Conservation (phyloP, 2,888 invertebrate genomes). For the Branchipolynoe longqiensis region DNA sequence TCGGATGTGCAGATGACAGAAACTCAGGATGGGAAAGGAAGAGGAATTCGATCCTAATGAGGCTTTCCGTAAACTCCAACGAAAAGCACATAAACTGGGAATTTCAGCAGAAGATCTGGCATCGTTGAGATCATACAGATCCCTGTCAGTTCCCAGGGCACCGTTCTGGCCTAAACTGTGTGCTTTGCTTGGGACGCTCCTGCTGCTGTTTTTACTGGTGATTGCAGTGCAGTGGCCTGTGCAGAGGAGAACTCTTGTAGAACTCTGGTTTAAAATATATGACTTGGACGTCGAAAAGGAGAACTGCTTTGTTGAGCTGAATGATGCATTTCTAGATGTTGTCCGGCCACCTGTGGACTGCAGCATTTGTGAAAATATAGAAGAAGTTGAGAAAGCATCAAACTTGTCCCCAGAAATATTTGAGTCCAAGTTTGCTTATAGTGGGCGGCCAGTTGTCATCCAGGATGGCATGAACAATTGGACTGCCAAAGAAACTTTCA, state of each 20-base stretch:
- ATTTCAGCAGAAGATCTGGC: slow-evolving; percentile 59
- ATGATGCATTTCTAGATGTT: slow-evolving; percentile 73
- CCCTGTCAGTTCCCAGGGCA: slow-evolving; percentile 26
- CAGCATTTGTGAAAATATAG: slow-evolving; percentile 87
- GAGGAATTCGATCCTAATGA: slow-evolving; percentile 23
- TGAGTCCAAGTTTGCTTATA: slow-evolving; percentile 89
- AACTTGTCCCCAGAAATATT: slow-evolving; percentile 88
- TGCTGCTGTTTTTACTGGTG: not conserved
- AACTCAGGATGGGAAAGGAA: too few relatives aligned
- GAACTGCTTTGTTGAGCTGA: slow-evolving; percentile 72
- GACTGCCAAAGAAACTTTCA: slow-evolving; percentile 90
- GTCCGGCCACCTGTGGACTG: slow-evolving; percentile 92
- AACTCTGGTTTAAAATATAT: slow-evolving; percentile 40
- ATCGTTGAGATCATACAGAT: slow-evolving; percentile 55
- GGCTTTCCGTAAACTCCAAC: slow-evolving; percentile 45
- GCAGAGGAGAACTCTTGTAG: not conserved
- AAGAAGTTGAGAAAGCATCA: slow-evolving; percentile 86
- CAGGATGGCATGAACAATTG: slow-evolving; percentile 91
- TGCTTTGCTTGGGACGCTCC: not conserved
- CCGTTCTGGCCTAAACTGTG: slow-evolving; percentile 6
- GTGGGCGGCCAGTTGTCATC: slow-evolving; percentile 91
- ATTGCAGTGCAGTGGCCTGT: slow-evolving; percentile 62
- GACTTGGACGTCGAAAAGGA: slow-evolving; percentile 66
- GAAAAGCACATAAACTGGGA: slow-evolving; percentile 58
- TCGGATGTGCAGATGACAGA: not conserved